phyloP scores from a whole-genome alignment of 2,113 vertebrate species.

The Melanocharis versteri region DNA sequence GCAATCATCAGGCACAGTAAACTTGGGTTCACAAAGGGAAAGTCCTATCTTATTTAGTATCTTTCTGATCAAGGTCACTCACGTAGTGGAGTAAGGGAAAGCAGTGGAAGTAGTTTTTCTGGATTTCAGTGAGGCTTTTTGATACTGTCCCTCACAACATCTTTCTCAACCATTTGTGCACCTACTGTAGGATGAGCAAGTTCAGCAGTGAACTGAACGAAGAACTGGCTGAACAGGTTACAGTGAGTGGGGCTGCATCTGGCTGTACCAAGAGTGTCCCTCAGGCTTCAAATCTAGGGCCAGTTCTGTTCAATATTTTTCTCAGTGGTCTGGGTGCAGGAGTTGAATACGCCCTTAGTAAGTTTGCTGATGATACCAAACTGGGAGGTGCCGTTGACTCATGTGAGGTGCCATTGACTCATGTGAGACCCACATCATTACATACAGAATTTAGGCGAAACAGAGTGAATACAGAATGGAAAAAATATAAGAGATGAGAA shows the following conservation, averaged over 20 bases:
- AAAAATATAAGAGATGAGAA: background rate
- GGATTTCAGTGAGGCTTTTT: background rate
- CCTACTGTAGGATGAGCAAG: background rate
- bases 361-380: background rate
- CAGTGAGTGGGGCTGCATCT: background rate
- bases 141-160: background rate
- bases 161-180: background rate
- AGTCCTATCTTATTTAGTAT: background rate
- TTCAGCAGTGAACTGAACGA: background rate
- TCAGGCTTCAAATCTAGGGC: background rate
- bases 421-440: background rate
- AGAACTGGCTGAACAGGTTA: background rate
- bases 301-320: background rate
- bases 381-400: background rate
- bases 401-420: background rate
- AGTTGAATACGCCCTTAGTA: background rate
- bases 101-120: background rate
- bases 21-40: background rate
- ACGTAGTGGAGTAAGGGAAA: background rate
- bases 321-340: background rate
- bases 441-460: background rate
- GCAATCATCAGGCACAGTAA: background rate
- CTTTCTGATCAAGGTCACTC: background rate
- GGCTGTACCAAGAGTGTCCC: background rate
- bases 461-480: background rate